Base-by-base conservation (phyloP, 92 coral and sea anemone genomes). In the Umimayanthus kanabou region DNA sequence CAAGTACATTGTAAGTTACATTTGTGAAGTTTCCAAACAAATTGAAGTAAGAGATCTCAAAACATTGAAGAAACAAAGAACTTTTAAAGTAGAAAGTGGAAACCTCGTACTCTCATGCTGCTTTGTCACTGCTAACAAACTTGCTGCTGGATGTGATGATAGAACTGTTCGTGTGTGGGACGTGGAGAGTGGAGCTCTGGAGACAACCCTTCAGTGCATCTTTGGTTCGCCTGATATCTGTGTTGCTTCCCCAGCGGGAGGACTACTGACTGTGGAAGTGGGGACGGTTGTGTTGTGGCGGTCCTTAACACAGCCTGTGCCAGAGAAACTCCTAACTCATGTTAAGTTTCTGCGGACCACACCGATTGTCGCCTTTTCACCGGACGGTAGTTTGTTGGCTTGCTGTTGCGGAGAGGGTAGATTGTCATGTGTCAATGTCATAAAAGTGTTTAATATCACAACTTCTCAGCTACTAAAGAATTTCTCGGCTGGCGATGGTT, bases 361-460 rank as follows among this genome's bases (percentile, higher is more conserved):
- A 61, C 10, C 69, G 2, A 61, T 5, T 65, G 71, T 65, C 26
- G 14, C 71, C 71, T 20, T 18, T 65, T 65, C 71, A n/a, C 26
- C 71, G 71, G 71, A 65, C 14, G 71, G 71, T n/a, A n/a, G 71
- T 65, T 65, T 65, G 71, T 8, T 65, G 71, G 71, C 71, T 65
- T 65, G 71, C 71, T 2, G 14, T 6, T 65, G 71, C 71, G 5
- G 9, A 1, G 71, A 65, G 71, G 16, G 71, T 65, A 18, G 71
- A 18, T 1, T 6, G 25, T 65, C 71, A 65, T 0, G 26, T 65
- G 71, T 65, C 71, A 18, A 13, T 65, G 71, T 65, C 71, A 65
- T 65, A 65, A 65, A 65, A 65, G 71, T 65, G 71, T 65, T 65
- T 65, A 15, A 65, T 15, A 26, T 65, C 71, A 65, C 14, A 65